Conservation (phyloP, 2,113 vertebrate species). For the Lampris incognitus region DNA sequence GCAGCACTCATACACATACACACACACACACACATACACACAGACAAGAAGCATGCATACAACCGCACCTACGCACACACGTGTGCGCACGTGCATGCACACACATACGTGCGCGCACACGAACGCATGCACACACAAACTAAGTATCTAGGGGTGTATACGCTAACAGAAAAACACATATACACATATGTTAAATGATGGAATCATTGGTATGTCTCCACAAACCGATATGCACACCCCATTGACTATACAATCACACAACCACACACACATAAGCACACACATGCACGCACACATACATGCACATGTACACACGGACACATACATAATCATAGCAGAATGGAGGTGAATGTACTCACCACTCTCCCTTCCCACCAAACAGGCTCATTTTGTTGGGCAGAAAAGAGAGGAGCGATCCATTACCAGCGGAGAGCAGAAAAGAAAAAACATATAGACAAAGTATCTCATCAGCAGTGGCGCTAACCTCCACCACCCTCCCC, state of each 20-base stretch:
- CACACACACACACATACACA: neutral
- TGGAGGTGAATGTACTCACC: conserved; percentile 71
- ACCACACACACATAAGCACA: neutral
- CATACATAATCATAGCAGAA: conserved; percentile 38
- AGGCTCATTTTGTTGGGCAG: conserved; percentile 69
- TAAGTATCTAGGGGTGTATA: too few relatives aligned
- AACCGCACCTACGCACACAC: neutral
- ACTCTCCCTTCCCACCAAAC: conserved; percentile 63
- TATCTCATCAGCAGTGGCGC: conserved; percentile 32
- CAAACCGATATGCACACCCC: neutral
- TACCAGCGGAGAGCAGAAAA: conserved; percentile 47
- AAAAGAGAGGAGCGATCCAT: conserved; percentile 66
- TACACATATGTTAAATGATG: conserved; percentile 10
- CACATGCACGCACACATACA: conserved; percentile 20
- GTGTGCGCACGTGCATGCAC: neutral
- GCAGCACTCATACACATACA: conserved; percentile 35
- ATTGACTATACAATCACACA: neutral
- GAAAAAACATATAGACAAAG: conserved; percentile 57
- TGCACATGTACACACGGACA: conserved; percentile 37
- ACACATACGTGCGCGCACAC: neutral
- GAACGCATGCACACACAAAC: neutral
- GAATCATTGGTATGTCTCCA: neutral
- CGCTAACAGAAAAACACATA: neutral
- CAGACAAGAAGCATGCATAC: conserved; percentile 3
- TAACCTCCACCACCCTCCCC: neutral